These are phyloP conservation scores for Eilema depressum DNA, from an alignment of 2,888 invertebrate genomes.

Conservation along the genomic window DNA sequence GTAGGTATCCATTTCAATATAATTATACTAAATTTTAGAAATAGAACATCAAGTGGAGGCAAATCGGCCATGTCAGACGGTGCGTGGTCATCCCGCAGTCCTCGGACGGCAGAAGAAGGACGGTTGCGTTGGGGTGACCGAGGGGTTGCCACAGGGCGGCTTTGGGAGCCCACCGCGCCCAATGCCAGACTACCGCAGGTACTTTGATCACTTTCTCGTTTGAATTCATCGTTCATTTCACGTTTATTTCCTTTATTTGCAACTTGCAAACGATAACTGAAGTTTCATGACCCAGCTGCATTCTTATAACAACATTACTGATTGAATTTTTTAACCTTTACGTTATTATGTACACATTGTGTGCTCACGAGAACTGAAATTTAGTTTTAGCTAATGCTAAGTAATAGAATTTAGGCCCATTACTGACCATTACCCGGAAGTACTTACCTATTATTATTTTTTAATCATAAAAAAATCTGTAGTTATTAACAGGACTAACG, in stretches of 20 bases:
- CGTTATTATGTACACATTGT: not conserved
- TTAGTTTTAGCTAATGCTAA: not conserved
- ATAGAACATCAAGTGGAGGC: constrained; percentile 20
- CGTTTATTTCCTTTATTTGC: too few species aligned
- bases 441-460: too few species aligned
- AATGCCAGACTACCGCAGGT: constrained; percentile 84
- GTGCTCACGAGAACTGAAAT: not conserved
- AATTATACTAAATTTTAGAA: constrained; percentile 5
- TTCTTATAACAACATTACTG: constrained; percentile 8
- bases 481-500: too few species aligned
- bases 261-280: not conserved
- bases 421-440: too few species aligned
- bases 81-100: constrained; percentile 75
- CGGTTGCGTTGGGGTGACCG: constrained; percentile 92
- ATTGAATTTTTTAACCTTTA: not conserved
- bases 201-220: not conserved
- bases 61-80: constrained; percentile 62
- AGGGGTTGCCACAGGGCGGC: constrained; percentile 89
- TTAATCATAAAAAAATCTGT: too few species aligned
- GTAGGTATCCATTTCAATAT: not conserved
- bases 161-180: constrained; percentile 88
- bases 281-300: constrained; percentile 1
- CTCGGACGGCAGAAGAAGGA: constrained; percentile 85
- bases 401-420: too few species aligned
- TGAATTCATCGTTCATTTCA: not conserved